Evolutionary conservation across 2,888 invertebrate species (phyloP), one percentile per base, ranked within the genome.

Genomic region (Luperina testacea): DNA sequence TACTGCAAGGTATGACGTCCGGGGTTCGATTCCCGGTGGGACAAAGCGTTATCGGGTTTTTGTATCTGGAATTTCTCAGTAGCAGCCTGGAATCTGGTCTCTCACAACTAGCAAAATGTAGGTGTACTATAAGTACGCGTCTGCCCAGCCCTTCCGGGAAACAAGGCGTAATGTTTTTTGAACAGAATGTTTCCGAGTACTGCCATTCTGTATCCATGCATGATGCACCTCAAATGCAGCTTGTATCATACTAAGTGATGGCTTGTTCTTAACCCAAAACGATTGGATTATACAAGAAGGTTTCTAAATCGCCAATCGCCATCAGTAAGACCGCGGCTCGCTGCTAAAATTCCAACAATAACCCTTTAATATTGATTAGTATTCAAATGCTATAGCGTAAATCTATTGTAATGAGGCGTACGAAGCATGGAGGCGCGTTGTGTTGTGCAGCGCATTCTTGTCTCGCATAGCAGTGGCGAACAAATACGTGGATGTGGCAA

Each of bases 341-440:
- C 64, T 72, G 73, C 72, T 74, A 76, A 86, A 89, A 78, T 85
- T 89, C 82, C 74, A 77, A 81, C 83, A 87, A 90, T 88, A 90
- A 86, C 80, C 77, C 77, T 77, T 77, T 83, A 85, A 80, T 84
- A 82, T 86, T 90, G 86, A 90, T 90, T 89, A 91, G 81, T 82
- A 90, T 89, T 89, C 84, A 87, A 88, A 90, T 82, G 80, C 77
- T 61, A 80, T 77, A 73, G 70, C 84, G 82, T 83, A 80, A 81
- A 82, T 78, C 74, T 81, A 87, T 87, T 90, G 85, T 90, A 87
- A 88, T 89, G 87, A 89, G 85, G 68, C 75, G 81, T 77, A 78
- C 82, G 80, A 77, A 75, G 86, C 83, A 77, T 64, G 78, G 64
- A 83, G 86, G 87, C 82, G 75, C 71, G 71, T 78, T 81, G 79